Conservation (phyloP, 2,888 invertebrate genomes). For the Thymelicus sylvestris region DNA sequence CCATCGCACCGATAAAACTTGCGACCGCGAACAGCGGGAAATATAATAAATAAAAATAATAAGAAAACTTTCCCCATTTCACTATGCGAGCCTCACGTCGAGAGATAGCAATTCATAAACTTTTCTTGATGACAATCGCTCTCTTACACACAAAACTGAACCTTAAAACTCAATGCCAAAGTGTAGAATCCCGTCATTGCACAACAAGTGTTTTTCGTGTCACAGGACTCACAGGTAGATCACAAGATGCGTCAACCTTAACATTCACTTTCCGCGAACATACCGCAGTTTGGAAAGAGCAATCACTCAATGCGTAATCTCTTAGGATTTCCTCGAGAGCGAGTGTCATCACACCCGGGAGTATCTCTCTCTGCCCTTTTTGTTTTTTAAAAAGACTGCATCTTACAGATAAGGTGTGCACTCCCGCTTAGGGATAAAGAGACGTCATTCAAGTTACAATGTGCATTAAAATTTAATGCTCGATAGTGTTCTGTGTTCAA, state of each 20-base stretch:
- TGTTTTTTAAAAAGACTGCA: slow-evolving; percentile 72
- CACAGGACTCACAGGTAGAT: slow-evolving; percentile 68
- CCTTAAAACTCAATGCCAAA: slow-evolving; percentile 10
- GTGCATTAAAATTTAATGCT: slow-evolving; percentile 54
- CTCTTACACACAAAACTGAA: not conserved
- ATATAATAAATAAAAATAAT: slow-evolving; percentile 82
- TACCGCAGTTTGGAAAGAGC: slow-evolving; percentile 75
- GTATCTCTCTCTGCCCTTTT: slow-evolving; percentile 63
- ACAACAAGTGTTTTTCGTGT: slow-evolving; percentile 42
- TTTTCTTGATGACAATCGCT: slow-evolving; percentile 49
- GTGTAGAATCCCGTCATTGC: not conserved
- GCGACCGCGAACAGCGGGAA: slow-evolving; percentile 64
- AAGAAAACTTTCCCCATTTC: slow-evolving; percentile 81
- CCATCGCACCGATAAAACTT: slow-evolving; percentile 50
- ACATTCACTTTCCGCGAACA: slow-evolving; percentile 70
- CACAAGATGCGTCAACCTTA: slow-evolving; percentile 65
- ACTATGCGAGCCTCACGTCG: slow-evolving; percentile 62
- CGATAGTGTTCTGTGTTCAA: not conserved
- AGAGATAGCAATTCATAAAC: slow-evolving; percentile 65
- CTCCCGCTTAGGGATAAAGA: slow-evolving; percentile 53
- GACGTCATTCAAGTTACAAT: slow-evolving; percentile 52
- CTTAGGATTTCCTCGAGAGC: slow-evolving; percentile 71
- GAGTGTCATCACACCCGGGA: slow-evolving; percentile 56
- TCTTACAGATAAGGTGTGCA: slow-evolving; percentile 66
- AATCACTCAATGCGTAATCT: slow-evolving; percentile 83